Percentiles rank a stretch among this genome's conserved stretches.
Evolutionary conservation across 2,888 invertebrate species (phyloP).

Genomic region (Hylaea fasciaria): DNA sequence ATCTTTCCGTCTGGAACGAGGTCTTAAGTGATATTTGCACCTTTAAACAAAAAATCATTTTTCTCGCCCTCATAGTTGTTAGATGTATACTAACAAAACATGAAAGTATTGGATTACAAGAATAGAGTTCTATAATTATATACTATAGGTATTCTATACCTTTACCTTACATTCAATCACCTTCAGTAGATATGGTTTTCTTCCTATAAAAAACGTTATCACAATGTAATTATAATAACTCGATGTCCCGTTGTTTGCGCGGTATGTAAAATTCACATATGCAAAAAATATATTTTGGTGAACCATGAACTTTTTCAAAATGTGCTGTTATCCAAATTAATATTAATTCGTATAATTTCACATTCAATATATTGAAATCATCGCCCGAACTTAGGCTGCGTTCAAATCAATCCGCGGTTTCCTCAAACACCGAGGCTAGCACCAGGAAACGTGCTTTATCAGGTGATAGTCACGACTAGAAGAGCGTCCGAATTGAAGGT

Average conservation of each 20-base stretch:
- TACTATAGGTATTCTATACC: no score
- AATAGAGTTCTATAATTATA: no score
- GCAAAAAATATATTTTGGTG: constrained; percentile 39
- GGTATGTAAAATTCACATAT: constrained; percentile 10
- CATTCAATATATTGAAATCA: constrained; percentile 44
- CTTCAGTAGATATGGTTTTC: no score
- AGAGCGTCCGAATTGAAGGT: constrained; percentile 57
- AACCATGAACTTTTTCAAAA: constrained; percentile 26
- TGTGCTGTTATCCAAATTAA: constrained; percentile 34
- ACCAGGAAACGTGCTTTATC: constrained; percentile 56
- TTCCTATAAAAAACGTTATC: no score
- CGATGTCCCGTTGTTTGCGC: constrained; percentile 19
- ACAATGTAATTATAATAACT: neutral
- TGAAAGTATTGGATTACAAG: no score
- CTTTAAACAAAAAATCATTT: no score
- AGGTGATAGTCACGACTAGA: constrained; percentile 57
- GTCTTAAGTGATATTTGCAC: no score
- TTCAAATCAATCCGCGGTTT: constrained; percentile 41
- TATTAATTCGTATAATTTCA: constrained; percentile 48
- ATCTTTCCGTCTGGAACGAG: neutral
- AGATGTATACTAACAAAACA: no score
- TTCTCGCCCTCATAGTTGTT: no score
- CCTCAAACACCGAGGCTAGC: constrained; percentile 44
- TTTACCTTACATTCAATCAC: no score
- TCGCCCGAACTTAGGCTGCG: constrained; percentile 36